Conservation (phyloP, 2,888 invertebrate species). For the Nymphalis polychloros region DNA sequence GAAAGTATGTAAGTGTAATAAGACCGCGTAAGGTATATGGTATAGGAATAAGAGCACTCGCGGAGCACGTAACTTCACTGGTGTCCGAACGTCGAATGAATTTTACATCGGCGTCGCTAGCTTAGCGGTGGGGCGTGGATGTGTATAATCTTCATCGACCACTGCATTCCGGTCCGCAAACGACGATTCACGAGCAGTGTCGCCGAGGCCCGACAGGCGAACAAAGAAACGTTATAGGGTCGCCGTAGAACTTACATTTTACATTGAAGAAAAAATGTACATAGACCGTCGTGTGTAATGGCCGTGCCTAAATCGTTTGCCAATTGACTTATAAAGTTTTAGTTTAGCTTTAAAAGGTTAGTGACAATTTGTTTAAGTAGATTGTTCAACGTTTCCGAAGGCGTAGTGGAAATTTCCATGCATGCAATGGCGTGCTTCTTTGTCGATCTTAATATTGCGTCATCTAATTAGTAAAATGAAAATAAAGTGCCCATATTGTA, state of each 20-base stretch:
- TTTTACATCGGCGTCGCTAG: constrained; percentile 9
- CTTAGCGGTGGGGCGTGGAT: constrained; percentile 39
- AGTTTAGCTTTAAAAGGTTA: constrained; percentile 57
- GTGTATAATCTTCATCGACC: constrained; percentile 46
- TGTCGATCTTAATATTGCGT: constrained; percentile 17
- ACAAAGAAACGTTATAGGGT: constrained; percentile 51
- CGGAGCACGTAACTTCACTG: constrained; percentile 13
- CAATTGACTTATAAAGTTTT: constrained; percentile 43
- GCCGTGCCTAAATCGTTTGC: constrained; percentile 49
- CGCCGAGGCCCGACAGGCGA: constrained; percentile 49
- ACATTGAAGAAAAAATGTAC: constrained; percentile 51
- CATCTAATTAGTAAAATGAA: constrained; percentile 4
- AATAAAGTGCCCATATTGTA: background rate
- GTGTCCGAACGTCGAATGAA: constrained; percentile 24
- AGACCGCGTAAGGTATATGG: background rate
- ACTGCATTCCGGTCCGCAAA: constrained; percentile 49
- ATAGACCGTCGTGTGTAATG: constrained; percentile 46
- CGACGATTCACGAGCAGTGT: constrained; percentile 37
- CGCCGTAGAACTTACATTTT: constrained; percentile 37
- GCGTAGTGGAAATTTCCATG: constrained; percentile 28
- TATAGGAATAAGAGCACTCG: constrained; percentile 8
- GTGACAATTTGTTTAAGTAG: constrained; percentile 51
- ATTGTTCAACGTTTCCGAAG: constrained; percentile 19
- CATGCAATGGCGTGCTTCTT: constrained; percentile 31
- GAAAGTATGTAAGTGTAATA: background rate